Evolutionary conservation across 53 echinoderm and acorn worm species (phyloP).

Genomic region (Actinopyga echinites): DNA sequence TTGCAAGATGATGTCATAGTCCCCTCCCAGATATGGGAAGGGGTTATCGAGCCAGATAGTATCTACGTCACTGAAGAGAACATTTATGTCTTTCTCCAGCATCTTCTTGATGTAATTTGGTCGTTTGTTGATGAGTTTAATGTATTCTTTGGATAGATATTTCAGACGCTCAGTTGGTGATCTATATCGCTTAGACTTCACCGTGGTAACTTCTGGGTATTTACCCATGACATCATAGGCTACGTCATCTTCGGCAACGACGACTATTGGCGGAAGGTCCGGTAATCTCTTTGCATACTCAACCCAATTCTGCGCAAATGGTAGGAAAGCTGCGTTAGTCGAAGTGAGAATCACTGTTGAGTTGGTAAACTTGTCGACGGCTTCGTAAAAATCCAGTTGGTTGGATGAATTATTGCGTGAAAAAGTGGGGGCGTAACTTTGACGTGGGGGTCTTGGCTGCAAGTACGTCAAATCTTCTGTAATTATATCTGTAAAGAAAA

Average conservation of each 20-base stretch:
- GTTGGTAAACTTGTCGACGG: neutral
- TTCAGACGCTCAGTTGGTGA: constrained; percentile 33
- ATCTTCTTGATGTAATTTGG: constrained; percentile 61
- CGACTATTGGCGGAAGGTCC: constrained; percentile 50
- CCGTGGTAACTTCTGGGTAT: constrained; percentile 49
- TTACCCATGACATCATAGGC: constrained; percentile 39
- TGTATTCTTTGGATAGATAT: constrained; percentile 62
- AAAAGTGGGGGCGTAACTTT: too few species aligned
- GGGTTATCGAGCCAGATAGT: constrained; percentile 76
- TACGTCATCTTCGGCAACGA: constrained; percentile 62
- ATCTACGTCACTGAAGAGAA: constrained; percentile 78
- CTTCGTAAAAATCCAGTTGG: neutral
- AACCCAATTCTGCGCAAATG: constrained; percentile 78
- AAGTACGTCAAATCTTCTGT: constrained; percentile 6
- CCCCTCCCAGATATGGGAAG: constrained; percentile 62
- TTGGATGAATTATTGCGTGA: neutral
- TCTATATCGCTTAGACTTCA: constrained; percentile 34
- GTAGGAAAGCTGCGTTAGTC: constrained; percentile 70
- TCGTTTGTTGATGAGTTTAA: constrained; percentile 70
- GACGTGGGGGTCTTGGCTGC: neutral
- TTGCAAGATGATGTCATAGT: constrained; percentile 70
- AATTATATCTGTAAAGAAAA: too few species aligned
- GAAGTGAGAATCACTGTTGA: constrained; percentile 62
- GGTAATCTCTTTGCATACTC: constrained; percentile 57
- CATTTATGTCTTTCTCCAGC: constrained; percentile 53